Conservation (phyloP, 1,140 invertebrate species). For the Brachionus sp. region DNA sequence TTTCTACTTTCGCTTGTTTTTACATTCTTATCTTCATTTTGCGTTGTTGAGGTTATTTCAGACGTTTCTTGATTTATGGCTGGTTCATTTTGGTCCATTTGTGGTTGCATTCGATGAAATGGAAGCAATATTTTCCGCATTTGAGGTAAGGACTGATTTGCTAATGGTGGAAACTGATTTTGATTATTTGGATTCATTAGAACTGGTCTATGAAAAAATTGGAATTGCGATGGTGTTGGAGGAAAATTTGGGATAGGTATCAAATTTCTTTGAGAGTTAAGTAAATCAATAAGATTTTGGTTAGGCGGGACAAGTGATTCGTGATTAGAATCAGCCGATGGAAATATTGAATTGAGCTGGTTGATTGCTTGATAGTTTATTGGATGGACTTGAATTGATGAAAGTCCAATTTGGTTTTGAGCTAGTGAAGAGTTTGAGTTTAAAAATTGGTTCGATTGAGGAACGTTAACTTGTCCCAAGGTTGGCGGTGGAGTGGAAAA, state of each 20-base stretch:
- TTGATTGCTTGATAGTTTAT: background rate
- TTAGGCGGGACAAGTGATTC: background rate
- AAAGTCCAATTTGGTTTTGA: background rate
- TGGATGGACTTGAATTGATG: conserved; percentile 6
- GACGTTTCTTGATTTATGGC: background rate
- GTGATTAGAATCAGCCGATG: background rate
- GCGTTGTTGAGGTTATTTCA: background rate
- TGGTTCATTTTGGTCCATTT: background rate
- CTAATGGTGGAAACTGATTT: background rate
- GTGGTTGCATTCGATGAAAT: background rate
- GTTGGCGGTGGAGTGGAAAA: background rate
- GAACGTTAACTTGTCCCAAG: background rate
- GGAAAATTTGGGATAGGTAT: background rate
- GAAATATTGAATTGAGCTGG: conserved; percentile 13
- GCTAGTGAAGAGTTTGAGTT: background rate
- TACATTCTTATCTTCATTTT: background rate
- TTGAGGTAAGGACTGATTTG: background rate
- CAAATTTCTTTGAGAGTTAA: conserved; percentile 13
- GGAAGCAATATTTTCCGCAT: background rate
- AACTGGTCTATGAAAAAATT: background rate
- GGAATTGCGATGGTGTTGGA: background rate
- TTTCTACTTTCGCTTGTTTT: background rate
- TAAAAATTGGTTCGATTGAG: background rate
- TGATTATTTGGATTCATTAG: background rate
- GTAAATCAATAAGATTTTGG: background rate